A percentile compares a stretch with the other conserved stretches of the same genome.
These are phyloP conservation scores for Aphidius gifuensis DNA, from an alignment of 1,140 invertebrate species.

Conservation along the genomic window DNA sequence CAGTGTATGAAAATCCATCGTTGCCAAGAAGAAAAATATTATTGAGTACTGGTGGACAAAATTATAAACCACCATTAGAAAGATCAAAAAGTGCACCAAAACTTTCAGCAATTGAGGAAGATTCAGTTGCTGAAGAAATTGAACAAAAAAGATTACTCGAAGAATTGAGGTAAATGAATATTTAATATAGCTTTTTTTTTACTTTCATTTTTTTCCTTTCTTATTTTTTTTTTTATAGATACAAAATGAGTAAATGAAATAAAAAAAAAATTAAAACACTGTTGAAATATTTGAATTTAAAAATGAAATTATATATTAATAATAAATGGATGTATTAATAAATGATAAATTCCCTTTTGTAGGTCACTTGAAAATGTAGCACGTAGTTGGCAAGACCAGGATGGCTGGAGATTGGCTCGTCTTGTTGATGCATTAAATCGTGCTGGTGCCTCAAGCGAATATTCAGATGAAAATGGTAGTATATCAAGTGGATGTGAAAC, in stretches of 20 bases:
- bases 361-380: constrained; percentile 46
- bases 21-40: constrained; percentile 77
- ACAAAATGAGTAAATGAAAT: neutral
- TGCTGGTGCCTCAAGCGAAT: constrained; percentile 35
- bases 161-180: constrained; percentile 36
- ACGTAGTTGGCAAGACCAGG: constrained; percentile 49
- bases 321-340: no score
- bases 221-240: constrained; percentile 5
- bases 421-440: constrained; percentile 48
- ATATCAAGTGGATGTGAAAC: constrained; percentile 77
- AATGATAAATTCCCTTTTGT: constrained; percentile 8
- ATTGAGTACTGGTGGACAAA: constrained; percentile 74
- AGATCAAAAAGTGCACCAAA: constrained; percentile 94
- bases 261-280: neutral
- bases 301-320: neutral
- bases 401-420: constrained; percentile 48
- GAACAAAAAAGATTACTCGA: constrained; percentile 54
- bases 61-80: constrained; percentile 87
- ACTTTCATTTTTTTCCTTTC: neutral
- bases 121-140: constrained; percentile 78
- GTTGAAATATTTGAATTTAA: neutral
- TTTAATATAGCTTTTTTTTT: neutral
- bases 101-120: constrained; percentile 90
- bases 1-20: constrained; percentile 81
- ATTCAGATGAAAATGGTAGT: constrained; percentile 67